Percentiles rank a stretch among this genome's conserved stretches.
Evolutionary conservation across 2,797 vertebrate genomes (phyloP).

Genomic region (Petrocephalus schoutedeni): DNA sequence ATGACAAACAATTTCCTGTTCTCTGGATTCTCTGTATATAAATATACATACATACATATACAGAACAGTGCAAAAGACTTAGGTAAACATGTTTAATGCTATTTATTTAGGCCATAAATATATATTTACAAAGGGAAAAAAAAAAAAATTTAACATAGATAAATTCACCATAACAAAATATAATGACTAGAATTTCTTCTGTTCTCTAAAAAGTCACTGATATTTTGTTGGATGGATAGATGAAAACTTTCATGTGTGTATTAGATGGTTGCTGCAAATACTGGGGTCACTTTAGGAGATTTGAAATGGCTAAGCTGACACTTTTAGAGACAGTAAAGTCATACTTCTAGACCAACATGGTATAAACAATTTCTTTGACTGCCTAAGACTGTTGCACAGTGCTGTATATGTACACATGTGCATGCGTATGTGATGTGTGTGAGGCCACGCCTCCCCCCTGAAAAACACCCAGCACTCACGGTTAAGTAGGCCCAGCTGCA

Average conservation of each 20-base stretch:
- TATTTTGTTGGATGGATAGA: too few relatives aligned
- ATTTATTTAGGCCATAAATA: too few relatives aligned
- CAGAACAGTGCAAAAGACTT: not conserved
- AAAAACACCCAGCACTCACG: constrained; percentile 64
- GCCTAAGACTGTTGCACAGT: not conserved
- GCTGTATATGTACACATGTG: not conserved
- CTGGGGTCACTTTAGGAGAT: not conserved
- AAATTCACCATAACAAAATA: too few relatives aligned
- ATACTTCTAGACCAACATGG: not conserved
- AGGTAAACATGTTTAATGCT: not conserved
- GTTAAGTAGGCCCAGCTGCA: constrained; percentile 90
- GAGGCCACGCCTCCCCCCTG: too few relatives aligned
- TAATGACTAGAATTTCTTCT: too few relatives aligned
- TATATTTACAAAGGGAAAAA: too few relatives aligned
- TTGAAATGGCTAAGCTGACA: not conserved
- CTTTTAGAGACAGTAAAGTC: not conserved
- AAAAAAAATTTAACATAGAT: too few relatives aligned
- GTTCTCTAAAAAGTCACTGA: too few relatives aligned
- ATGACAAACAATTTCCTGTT: not conserved
- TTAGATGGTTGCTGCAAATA: too few relatives aligned
- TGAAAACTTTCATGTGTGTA: too few relatives aligned
- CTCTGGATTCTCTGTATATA: not conserved
- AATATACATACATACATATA: not conserved
- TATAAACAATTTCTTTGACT: not conserved
- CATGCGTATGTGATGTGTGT: constrained; percentile 22